A percentile compares a stretch with the other conserved stretches of the same genome.
Evolutionary conservation across 2,797 vertebrate species (phyloP).

Genomic region (Megalops cyprinoides): DNA sequence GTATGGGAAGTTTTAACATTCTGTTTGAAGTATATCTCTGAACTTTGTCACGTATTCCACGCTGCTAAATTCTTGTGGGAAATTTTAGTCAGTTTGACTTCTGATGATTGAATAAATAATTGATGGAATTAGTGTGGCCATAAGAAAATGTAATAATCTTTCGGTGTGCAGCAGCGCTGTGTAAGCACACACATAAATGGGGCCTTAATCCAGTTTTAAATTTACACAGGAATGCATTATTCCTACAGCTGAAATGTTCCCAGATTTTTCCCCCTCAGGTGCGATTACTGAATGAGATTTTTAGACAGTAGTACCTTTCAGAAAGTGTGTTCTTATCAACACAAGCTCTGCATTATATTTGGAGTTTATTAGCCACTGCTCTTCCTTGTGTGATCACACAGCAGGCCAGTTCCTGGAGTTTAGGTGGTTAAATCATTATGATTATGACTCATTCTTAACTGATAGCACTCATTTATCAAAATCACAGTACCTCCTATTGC

Average conservation of each 20-base stretch:
- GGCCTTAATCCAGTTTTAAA: not conserved
- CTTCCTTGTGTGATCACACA: not conserved
- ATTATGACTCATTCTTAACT: slow-evolving; percentile 2
- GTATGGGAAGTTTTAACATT: too few relatives aligned
- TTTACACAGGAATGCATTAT: not conserved
- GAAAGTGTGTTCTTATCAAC: not conserved
- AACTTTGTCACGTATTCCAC: not conserved
- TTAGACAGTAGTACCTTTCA: not conserved
- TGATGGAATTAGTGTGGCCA: not conserved
- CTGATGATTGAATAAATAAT: not conserved
- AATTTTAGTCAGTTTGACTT: not conserved
- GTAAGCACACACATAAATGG: not conserved
- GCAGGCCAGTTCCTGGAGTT: not conserved
- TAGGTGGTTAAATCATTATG: not conserved
- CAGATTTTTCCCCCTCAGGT: not conserved
- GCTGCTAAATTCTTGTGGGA: not conserved
- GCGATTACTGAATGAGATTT: not conserved
- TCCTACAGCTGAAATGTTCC: not conserved
- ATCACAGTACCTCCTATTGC: not conserved
- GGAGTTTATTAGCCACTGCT: not conserved
- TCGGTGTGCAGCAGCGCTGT: not conserved
- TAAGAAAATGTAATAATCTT: not conserved
- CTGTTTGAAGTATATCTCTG: not conserved
- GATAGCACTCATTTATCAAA: not conserved
- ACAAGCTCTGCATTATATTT: not conserved